Percentiles rank a stretch among this genome's conserved stretches.
Evolutionary conservation across 2,113 vertebrate species (phyloP).

Genomic region (Chamaea fasciata): DNA sequence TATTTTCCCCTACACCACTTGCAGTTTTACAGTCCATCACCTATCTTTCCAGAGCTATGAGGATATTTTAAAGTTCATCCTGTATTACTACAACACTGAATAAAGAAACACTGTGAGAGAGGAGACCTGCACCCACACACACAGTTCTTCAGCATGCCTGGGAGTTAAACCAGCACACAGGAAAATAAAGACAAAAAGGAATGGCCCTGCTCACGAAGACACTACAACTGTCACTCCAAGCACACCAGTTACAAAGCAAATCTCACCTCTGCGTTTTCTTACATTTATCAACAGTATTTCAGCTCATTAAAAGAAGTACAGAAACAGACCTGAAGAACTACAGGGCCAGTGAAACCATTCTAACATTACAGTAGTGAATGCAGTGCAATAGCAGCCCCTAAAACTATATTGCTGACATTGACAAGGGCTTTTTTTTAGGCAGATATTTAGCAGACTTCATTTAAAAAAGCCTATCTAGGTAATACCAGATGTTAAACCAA

Average conservation of each 20-base stretch:
- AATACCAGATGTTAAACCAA: not conserved
- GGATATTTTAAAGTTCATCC: not conserved
- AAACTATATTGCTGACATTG: not conserved
- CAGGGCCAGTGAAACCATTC: not conserved
- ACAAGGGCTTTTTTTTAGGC: not conserved
- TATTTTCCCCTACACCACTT: not conserved
- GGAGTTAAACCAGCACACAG: not conserved
- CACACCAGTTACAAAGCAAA: not conserved
- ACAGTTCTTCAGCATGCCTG: not conserved
- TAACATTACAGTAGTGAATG: not conserved
- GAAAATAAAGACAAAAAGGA: not conserved
- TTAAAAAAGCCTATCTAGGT: not conserved
- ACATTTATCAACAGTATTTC: not conserved
- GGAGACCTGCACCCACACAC: not conserved
- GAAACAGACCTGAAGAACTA: not conserved
- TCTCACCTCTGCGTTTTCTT: not conserved
- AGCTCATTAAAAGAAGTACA: not conserved
- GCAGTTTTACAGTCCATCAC: not conserved
- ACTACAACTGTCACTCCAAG: not conserved
- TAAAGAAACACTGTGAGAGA: not conserved
- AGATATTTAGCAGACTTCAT: not conserved
- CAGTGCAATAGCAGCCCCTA: not conserved
- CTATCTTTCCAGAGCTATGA: not conserved
- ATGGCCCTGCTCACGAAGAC: not conserved
- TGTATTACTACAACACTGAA: not conserved